Evolutionary conservation across 1,140 invertebrate genomes (phyloP).

Genomic region (Zaprionus taronus): DNA sequence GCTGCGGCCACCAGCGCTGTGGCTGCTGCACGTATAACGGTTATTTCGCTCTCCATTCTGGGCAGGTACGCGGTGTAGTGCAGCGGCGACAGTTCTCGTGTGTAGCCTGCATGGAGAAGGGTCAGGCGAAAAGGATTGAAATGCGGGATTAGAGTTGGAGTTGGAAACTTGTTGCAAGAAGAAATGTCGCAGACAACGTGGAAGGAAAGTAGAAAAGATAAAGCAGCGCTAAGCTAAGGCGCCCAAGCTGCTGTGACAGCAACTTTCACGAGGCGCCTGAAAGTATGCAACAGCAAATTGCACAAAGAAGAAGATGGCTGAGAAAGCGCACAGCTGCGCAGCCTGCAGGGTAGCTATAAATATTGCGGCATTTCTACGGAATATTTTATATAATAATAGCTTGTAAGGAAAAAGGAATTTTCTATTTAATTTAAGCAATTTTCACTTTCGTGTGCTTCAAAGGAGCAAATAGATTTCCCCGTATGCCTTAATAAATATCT

Average conservation of each 20-base stretch:
- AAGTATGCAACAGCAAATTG: constrained; percentile 1
- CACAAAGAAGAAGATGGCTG: not conserved
- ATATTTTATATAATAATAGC: constrained; percentile 3
- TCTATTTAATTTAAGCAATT: no score
- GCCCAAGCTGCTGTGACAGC: constrained; percentile 7
- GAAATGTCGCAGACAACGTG: not conserved
- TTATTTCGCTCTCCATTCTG: constrained; percentile 85
- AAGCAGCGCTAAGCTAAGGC: not conserved
- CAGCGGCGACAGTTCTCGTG: constrained; percentile 87
- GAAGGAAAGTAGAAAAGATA: not conserved
- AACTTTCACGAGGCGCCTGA: constrained; percentile 3
- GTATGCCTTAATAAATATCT: no score
- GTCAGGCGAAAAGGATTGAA: not conserved
- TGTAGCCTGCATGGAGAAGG: constrained; percentile 85
- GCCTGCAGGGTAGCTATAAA: constrained; percentile 4
- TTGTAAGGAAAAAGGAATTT: no score
- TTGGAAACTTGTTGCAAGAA: not conserved
- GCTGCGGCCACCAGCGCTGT: constrained; percentile 77
- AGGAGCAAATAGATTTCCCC: no score
- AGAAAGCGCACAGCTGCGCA: not conserved
- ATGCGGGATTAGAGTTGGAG: constrained; percentile 9
- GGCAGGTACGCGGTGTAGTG: constrained; percentile 88
- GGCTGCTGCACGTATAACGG: constrained; percentile 83
- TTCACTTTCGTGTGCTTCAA: no score
- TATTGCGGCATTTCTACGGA: not conserved